These are phyloP conservation scores for Empis livida DNA, from an alignment of 2,888 invertebrate species.

Conservation along the genomic window DNA sequence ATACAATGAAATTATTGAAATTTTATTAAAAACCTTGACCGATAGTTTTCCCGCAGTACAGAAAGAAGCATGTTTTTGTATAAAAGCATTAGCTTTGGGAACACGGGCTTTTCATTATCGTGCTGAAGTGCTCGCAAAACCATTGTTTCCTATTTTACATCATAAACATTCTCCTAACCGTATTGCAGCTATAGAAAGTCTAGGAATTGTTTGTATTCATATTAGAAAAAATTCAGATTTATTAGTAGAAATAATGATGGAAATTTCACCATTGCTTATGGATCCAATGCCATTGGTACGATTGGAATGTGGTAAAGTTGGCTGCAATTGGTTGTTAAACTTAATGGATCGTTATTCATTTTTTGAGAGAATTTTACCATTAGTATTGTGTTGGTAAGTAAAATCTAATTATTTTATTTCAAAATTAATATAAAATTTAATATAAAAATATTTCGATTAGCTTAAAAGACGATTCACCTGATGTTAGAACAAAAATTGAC, in stretches of 20 bases:
- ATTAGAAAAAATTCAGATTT: conserved; percentile 51
- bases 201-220: conserved; percentile 47
- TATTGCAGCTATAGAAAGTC: conserved; percentile 56
- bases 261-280: conserved; percentile 78
- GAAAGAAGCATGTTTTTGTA: conserved; percentile 59
- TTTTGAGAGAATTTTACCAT: conserved; percentile 72
- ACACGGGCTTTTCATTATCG: conserved; percentile 61
- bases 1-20: conserved; percentile 49
- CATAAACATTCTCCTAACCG: conserved; percentile 78
- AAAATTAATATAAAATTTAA: not conserved
- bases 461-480: conserved; percentile 66
- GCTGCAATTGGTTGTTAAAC: conserved; percentile 63
- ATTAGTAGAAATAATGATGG: conserved; percentile 57
- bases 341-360: conserved; percentile 80
- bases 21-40: conserved; percentile 55
- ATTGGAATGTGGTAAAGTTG: conserved; percentile 58
- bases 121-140: conserved; percentile 59
- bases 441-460: conserved; percentile 29
- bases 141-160: conserved; percentile 55
- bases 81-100: conserved; percentile 49
- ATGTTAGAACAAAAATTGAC: conserved; percentile 50
- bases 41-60: conserved; percentile 76
- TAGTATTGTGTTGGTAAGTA: conserved; percentile 64
- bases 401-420: not conserved
- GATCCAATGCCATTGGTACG: conserved; percentile 72